A percentile compares a stretch with the other conserved stretches of the same genome.
These are phyloP conservation scores for Coilia nasus DNA, from an alignment of 2,797 vertebrate species.

Conservation along the genomic window DNA sequence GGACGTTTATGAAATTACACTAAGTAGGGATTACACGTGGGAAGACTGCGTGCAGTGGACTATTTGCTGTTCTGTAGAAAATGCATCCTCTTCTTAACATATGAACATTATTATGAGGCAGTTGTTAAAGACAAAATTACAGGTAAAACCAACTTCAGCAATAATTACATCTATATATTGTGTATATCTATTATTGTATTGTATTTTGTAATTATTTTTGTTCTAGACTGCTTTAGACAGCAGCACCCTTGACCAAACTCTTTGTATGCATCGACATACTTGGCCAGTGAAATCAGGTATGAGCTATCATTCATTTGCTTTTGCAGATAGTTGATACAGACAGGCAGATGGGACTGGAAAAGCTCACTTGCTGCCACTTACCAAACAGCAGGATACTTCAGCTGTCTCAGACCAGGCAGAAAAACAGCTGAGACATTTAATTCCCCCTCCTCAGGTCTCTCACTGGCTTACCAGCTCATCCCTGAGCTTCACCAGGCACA, in stretches of 20 bases:
- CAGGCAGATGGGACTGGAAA: neutral
- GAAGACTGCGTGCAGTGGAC: neutral
- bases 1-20: neutral
- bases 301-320: neutral
- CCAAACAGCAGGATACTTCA: neutral
- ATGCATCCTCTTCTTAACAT: neutral
- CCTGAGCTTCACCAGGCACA: constrained; percentile 33
- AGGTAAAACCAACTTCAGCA: too few species aligned
- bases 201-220: too few species aligned
- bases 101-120: neutral
- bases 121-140: too few species aligned
- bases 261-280: neutral
- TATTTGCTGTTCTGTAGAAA: neutral
- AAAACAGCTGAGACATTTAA: constrained; percentile 53
- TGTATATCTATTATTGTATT: too few species aligned
- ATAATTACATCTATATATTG: too few species aligned
- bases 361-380: neutral
- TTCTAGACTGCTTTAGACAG: too few species aligned
- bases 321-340: neutral
- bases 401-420: neutral
- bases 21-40: too few species aligned
- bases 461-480: constrained; percentile 56
- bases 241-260: too few species aligned
- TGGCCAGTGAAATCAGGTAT: neutral
- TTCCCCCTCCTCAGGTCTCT: constrained; percentile 21